Conservation (phyloP, 23 tunicate species). For the Oikopleura dioica region DNA sequence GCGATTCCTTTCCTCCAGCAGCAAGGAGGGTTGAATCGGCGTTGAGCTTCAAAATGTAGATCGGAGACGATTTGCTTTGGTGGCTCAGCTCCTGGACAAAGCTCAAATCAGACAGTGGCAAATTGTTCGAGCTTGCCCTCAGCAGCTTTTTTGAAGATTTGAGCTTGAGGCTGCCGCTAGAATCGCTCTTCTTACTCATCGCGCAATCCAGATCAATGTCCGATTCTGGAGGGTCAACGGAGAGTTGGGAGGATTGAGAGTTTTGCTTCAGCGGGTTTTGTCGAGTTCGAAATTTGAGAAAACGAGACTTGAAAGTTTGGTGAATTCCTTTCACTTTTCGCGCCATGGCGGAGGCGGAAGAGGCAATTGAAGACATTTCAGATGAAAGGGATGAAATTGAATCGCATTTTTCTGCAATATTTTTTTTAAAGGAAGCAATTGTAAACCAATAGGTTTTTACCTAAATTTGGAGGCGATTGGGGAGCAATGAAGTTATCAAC, state of each 20-base stretch:
- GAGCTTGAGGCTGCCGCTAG: neutral
- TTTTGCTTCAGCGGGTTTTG: neutral
- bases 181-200: too few species aligned
- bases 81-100: neutral
- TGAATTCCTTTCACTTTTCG: neutral
- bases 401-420: too few species aligned
- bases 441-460: too few species aligned
- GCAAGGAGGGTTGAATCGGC: neutral
- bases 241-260: neutral
- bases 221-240: too few species aligned
- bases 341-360: neutral
- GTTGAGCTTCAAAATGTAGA: neutral
- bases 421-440: too few species aligned
- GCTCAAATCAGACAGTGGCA: neutral
- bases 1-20: neutral
- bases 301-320: neutral
- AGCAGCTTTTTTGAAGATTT: neutral
- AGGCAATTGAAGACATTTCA: neutral
- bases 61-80: neutral
- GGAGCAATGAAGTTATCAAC: too few species aligned
- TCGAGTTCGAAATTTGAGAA: too few species aligned
- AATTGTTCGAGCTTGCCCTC: neutral
- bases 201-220: too few species aligned
- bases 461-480: too few species aligned
- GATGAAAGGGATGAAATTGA: neutral